phyloP scores from a whole-genome alignment of 1,140 invertebrate genomes.

The Leptestheria dahalacensis region DNA sequence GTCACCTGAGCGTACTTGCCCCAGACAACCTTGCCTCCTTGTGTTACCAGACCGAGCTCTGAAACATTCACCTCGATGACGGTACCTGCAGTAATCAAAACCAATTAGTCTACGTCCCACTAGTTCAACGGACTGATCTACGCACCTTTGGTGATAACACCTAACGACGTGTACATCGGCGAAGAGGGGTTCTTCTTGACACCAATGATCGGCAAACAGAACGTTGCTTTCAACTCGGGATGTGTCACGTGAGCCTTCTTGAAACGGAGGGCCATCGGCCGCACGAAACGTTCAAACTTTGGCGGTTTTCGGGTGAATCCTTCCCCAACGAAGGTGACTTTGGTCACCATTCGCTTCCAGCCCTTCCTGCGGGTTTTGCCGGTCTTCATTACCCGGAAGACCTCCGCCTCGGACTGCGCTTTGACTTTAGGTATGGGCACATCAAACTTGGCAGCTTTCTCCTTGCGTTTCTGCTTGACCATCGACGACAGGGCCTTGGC shows the following conservation, averaged over 20 bases:
- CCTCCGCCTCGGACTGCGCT: slow-evolving; percentile 94
- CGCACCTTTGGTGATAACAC: slow-evolving; percentile 87
- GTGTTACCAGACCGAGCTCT: slow-evolving; percentile 95
- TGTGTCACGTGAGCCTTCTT: slow-evolving; percentile 98
- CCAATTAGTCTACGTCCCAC: no score
- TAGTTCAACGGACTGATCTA: no score
- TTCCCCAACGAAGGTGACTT: slow-evolving; percentile 95
- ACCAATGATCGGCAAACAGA: slow-evolving; percentile 92
- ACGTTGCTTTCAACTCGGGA: slow-evolving; percentile 98
- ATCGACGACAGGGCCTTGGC: slow-evolving; percentile 96
- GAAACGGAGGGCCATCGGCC: slow-evolving; percentile 92
- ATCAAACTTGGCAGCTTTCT: slow-evolving; percentile 99
- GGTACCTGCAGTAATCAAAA: no score
- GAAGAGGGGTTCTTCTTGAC: slow-evolving; percentile 99
- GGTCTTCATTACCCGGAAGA: slow-evolving; percentile 86
- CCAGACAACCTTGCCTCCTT: slow-evolving; percentile 99
- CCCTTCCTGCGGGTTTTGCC: slow-evolving; percentile 92
- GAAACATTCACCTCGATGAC: slow-evolving; percentile 97
- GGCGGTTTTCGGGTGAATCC: slow-evolving; percentile 97
- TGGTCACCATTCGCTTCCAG: slow-evolving; percentile 99
- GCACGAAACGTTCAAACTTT: slow-evolving; percentile 97
- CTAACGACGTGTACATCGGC: slow-evolving; percentile 88
- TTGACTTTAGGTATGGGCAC: slow-evolving; percentile 97
- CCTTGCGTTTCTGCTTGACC: slow-evolving; percentile 99
- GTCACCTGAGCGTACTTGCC: slow-evolving; percentile 99